These are phyloP conservation scores for Gryllus longicercus DNA, from an alignment of 2,888 invertebrate genomes.

Conservation along the genomic window DNA sequence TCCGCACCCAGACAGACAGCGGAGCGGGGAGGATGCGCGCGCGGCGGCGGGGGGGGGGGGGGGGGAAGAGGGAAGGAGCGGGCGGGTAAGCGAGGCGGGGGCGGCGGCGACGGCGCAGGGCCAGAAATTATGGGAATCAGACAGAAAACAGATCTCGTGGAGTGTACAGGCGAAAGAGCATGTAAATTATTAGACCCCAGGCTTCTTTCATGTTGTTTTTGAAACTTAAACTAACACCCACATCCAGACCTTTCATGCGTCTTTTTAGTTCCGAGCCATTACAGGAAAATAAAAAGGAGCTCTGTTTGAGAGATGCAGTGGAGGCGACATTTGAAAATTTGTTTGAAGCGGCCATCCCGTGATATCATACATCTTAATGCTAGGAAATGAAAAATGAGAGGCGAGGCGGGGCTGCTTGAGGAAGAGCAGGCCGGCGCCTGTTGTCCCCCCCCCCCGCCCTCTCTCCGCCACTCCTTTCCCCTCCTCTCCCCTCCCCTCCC, in stretches of 20 bases:
- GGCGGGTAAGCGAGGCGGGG: neutral
- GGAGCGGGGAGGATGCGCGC: neutral
- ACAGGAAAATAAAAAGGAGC: slow-evolving; percentile 22
- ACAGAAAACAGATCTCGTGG: slow-evolving; percentile 29
- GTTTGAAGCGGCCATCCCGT: slow-evolving; percentile 26
- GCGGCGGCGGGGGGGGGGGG: too few species aligned
- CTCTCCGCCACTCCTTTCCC: neutral
- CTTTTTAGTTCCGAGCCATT: slow-evolving; percentile 24
- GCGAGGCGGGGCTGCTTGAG: neutral
- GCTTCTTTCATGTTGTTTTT: slow-evolving; percentile 21
- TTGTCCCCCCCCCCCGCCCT: slow-evolving; percentile 17
- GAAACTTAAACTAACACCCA: slow-evolving; percentile 18
- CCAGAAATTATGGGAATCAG: slow-evolving; percentile 26
- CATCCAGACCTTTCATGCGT: slow-evolving; percentile 22
- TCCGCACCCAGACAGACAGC: neutral
- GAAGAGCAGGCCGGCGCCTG: neutral
- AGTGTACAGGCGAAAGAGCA: slow-evolving; percentile 24
- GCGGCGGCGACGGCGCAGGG: neutral
- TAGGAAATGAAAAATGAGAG: slow-evolving; percentile 28
- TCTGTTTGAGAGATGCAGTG: neutral
- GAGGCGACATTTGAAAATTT: slow-evolving; percentile 32
- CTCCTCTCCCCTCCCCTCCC: neutral
- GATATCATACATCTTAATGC: slow-evolving; percentile 33
- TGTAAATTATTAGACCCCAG: slow-evolving; percentile 25
- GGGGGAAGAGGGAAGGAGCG: too few species aligned